A percentile compares a stretch with the other conserved stretches of the same genome.
These are phyloP conservation scores for Platycnemis pennipes DNA, from an alignment of 2,888 invertebrate species.

Conservation along the genomic window DNA sequence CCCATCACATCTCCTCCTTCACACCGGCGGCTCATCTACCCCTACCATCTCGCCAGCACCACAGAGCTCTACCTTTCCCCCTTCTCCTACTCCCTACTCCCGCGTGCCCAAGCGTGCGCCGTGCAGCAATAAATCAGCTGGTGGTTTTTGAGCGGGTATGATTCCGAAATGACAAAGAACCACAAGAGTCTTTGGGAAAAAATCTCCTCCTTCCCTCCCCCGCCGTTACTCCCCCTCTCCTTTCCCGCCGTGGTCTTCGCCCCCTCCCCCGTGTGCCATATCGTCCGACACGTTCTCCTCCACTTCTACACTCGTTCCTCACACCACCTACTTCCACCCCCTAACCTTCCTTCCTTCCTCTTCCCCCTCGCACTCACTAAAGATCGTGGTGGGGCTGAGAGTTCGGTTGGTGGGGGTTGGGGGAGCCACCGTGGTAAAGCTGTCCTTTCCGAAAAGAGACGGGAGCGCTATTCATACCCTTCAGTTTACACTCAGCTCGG, in stretches of 20 bases:
- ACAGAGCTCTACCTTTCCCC: background rate
- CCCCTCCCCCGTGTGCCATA: conserved; percentile 44
- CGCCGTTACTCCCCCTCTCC: background rate
- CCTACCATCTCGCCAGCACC: background rate
- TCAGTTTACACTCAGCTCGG: background rate
- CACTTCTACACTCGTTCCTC: background rate
- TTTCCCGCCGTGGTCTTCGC: too few species aligned
- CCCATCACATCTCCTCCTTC: background rate
- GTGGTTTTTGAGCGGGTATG: conserved; percentile 56
- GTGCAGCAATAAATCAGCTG: conserved; percentile 48
- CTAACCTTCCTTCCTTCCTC: background rate
- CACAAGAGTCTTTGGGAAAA: conserved; percentile 7
- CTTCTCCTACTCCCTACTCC: background rate
- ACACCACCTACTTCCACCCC: background rate
- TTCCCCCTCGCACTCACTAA: background rate
- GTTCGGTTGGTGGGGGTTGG: background rate
- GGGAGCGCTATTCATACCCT: background rate
- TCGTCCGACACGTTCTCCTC: background rate
- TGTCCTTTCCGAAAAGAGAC: background rate
- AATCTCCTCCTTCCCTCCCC: conserved; percentile 34
- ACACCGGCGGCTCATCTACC: background rate
- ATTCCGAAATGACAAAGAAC: conserved; percentile 65
- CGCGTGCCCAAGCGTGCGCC: conserved; percentile 23
- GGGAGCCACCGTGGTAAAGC: background rate
- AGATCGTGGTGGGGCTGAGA: background rate